Conservation (phyloP, 2,797 vertebrate species). For the Mastacembelus armatus region DNA sequence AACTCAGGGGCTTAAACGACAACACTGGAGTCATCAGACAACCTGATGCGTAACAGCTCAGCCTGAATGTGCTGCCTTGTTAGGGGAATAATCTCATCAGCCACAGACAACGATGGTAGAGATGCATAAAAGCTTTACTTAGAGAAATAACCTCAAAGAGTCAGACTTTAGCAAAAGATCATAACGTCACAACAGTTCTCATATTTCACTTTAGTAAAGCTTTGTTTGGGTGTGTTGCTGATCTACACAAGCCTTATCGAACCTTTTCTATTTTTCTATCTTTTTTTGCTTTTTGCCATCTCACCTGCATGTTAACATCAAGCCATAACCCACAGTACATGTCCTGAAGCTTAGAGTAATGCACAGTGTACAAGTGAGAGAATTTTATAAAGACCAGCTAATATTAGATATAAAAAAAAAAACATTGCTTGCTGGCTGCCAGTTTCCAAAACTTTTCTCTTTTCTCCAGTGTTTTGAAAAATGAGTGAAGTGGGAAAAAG, state of each 20-base stretch:
- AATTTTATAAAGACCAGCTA: too few species aligned
- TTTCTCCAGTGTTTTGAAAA: too few species aligned
- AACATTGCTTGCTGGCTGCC: too few species aligned
- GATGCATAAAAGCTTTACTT: conserved; percentile 13
- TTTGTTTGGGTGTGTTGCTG: neutral
- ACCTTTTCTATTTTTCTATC: too few species aligned
- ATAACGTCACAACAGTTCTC: neutral
- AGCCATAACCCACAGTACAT: too few species aligned
- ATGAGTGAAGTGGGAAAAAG: too few species aligned
- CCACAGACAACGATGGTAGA: conserved; percentile 51
- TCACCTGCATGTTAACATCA: too few species aligned
- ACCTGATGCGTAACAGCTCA: conserved; percentile 75
- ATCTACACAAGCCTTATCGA: neutral
- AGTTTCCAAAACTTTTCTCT: too few species aligned
- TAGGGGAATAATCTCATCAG: conserved; percentile 76
- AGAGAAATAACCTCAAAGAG: conserved; percentile 6
- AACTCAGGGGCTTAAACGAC: conserved; percentile 71
- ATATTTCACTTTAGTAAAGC: neutral
- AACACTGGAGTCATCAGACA: conserved; percentile 74
- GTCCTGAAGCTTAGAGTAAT: too few species aligned
- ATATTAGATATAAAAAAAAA: too few species aligned
- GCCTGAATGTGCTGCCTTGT: conserved; percentile 74
- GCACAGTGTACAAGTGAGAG: too few species aligned
- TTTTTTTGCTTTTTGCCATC: too few species aligned
- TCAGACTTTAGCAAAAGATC: neutral